phyloP scores from a whole-genome alignment of 2,113 vertebrate genomes.

The Elachura formosa region DNA sequence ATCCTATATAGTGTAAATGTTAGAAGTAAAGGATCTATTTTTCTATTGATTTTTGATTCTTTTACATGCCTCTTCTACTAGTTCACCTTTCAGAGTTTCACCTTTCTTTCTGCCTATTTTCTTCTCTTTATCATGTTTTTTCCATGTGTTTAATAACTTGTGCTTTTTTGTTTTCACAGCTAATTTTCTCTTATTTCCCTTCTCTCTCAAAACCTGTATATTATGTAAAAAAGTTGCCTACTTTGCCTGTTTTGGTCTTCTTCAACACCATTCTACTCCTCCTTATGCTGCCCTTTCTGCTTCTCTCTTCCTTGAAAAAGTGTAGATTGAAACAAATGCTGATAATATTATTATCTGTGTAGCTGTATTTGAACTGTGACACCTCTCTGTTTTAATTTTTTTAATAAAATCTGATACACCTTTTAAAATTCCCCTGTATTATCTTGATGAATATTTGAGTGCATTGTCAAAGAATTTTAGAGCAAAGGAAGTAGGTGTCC shows the following conservation, averaged over 20 bases:
- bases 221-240: not conserved
- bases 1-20: not conserved
- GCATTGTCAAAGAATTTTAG: not conserved
- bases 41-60: not conserved
- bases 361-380: not conserved
- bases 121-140: not conserved
- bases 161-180: not conserved
- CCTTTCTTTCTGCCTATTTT: not conserved
- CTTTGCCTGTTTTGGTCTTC: not conserved
- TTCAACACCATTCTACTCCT: not conserved
- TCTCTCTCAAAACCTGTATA: not conserved
- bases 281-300: not conserved
- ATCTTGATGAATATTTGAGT: conserved; percentile 4
- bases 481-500: not conserved
- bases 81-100: not conserved
- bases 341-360: not conserved
- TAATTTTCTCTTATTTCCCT: not conserved
- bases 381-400: not conserved
- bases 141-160: not conserved
- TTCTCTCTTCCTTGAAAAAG: not conserved
- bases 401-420: not conserved
- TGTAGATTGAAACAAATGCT: not conserved
- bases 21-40: not conserved
- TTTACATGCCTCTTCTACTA: not conserved
- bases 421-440: not conserved